Evolutionary conservation across 2,797 vertebrate genomes (phyloP).

Genomic region (Coendou prehensilis): DNA sequence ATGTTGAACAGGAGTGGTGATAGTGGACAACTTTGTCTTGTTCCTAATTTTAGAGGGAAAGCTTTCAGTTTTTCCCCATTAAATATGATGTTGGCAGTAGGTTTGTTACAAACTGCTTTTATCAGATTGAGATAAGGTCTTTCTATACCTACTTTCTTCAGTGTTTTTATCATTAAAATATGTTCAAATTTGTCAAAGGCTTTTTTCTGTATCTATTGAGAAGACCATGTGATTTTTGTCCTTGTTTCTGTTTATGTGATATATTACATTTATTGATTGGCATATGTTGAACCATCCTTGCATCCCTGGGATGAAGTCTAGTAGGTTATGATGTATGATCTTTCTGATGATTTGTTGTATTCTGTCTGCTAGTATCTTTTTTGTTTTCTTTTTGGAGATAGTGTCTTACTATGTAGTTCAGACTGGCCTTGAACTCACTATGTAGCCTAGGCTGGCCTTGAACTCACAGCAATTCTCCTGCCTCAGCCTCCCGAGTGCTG

Average conservation of each 20-base stretch:
- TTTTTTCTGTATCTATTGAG: neutral
- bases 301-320: neutral
- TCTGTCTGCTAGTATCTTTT: slow-evolving; percentile 16
- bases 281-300: neutral
- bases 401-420: neutral
- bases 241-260: neutral
- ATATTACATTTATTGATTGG: neutral
- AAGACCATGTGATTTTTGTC: neutral
- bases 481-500: neutral
- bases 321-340: neutral
- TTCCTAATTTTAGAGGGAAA: neutral
- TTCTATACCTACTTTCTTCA: neutral
- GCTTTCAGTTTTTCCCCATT: neutral
- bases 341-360: slow-evolving; percentile 4
- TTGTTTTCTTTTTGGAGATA: neutral
- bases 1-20: neutral
- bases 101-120: neutral
- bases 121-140: neutral
- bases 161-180: neutral
- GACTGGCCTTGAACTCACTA: neutral
- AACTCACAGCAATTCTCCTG: neutral
- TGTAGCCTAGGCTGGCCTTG: neutral
- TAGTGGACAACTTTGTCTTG: neutral
- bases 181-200: neutral
- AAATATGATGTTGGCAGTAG: neutral